Evolutionary conservation across 1,140 invertebrate species (phyloP), one percentile per base, ranked within the genome.

Genomic region (Luehdorfia chinensis): DNA sequence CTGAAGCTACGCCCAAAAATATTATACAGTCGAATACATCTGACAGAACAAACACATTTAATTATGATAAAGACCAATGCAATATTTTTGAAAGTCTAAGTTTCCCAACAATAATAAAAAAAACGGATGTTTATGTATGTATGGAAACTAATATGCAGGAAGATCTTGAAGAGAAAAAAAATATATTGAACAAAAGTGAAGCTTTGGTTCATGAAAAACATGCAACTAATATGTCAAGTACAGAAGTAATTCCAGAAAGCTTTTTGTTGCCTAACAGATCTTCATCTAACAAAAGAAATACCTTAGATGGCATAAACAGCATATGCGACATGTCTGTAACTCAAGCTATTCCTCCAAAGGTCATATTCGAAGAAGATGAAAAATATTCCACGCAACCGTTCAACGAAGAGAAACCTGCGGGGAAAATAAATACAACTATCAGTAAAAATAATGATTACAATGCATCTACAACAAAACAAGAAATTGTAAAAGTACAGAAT

Each of bases 271-370:
- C 8, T 3, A 8, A 18, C 31, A 6, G 18, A 55, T 9, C 48
- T 43, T 34, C 12, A 39, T 8, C 23, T 16, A 31, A 61, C 28
- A 1, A 50, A 49, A 6, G 9, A 53, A 5, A 57, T 55, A 12
- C 13, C 55, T 4, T 63, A 48, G n/a, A n/a, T n/a, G n/a, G n/a
- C n/a, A n/a, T n/a, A n/a, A n/a, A n/a, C n/a, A n/a, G n/a, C n/a
- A n/a, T n/a, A n/a, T 32, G 47, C n/a, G 44, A 66, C 15, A 44
- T 69, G 2, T 66, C 65, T 25, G 36, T 64, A 8, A 66, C 59
- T 2, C 32, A 54, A 50, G 45, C 45, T 23, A 32, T 66, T 11
- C 45, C 55, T 13, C n/a, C 53, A 4, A 51, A 59, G 19, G 44
- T 61, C 7, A 39, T 53, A n/a, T n/a, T 46, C 14, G 30, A 36